Evolutionary conservation across 2,888 invertebrate species (phyloP).

Genomic region (Drosophila incognita): DNA sequence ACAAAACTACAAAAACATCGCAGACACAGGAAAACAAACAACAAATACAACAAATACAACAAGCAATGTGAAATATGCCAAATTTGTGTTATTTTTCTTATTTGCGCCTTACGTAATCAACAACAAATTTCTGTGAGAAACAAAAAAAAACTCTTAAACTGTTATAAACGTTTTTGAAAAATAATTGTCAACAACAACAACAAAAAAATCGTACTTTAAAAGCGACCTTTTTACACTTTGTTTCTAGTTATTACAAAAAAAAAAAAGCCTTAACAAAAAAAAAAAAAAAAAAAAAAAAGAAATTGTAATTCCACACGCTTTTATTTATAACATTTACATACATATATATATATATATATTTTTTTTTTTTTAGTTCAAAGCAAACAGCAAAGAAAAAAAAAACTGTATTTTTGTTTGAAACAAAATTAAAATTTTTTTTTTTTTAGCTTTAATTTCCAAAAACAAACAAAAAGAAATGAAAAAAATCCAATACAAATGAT

Average conservation of each 20-base stretch:
- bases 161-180: slow-evolving; percentile 45
- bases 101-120: slow-evolving; percentile 41
- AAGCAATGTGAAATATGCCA: slow-evolving; percentile 43
- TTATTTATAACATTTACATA: slow-evolving; percentile 71
- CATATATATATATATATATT: not conserved
- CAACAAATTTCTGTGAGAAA: slow-evolving; percentile 20
- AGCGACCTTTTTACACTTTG: slow-evolving; percentile 46
- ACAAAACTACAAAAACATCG: slow-evolving; percentile 27
- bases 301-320: slow-evolving; percentile 78
- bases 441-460: slow-evolving; percentile 47
- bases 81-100: slow-evolving; percentile 46
- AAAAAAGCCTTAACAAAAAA: slow-evolving; percentile 45
- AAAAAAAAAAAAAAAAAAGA: slow-evolving; percentile 47
- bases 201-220: slow-evolving; percentile 23
- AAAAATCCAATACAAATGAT: slow-evolving; percentile 55
- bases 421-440: slow-evolving; percentile 43
- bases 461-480: slow-evolving; percentile 14
- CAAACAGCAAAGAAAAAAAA: slow-evolving; percentile 22
- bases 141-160: slow-evolving; percentile 37
- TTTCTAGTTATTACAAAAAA: slow-evolving; percentile 55
- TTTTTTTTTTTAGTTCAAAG: slow-evolving; percentile 48
- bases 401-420: slow-evolving; percentile 56
- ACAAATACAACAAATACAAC: slow-evolving; percentile 6
- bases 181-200: slow-evolving; percentile 10
- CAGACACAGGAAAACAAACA: slow-evolving; percentile 8